These are phyloP conservation scores for Lasioglossum marginatum DNA, from an alignment of 2,888 invertebrate genomes.

Conservation along the genomic window DNA sequence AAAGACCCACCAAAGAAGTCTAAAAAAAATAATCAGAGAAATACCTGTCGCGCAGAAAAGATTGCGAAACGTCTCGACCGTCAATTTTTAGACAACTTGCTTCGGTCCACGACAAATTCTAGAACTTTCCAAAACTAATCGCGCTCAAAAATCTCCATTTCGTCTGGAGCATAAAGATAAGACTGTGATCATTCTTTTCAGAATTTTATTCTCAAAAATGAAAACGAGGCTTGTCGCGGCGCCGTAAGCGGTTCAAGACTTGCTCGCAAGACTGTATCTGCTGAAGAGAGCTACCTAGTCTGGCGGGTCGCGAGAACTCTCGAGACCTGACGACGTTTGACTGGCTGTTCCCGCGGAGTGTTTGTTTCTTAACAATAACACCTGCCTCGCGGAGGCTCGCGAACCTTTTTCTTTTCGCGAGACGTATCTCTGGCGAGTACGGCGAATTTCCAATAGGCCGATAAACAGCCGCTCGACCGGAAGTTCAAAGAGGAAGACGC, in stretches of 20 bases:
- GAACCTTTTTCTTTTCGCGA: not conserved
- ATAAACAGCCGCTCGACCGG: constrained; percentile 57
- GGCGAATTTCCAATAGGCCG: constrained; percentile 50
- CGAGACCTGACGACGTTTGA: not conserved
- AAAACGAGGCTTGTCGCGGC: not conserved
- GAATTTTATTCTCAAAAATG: not conserved
- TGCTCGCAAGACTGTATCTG: not conserved
- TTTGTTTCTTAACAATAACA: not conserved
- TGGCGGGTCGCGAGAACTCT: not conserved
- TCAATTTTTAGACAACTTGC: constrained; percentile 33
- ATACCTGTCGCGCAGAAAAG: constrained; percentile 66
- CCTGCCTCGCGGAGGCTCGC: not conserved
- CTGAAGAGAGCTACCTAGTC: not conserved
- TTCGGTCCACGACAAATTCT: not conserved
- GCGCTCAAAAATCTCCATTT: not conserved
- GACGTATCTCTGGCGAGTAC: constrained; percentile 14
- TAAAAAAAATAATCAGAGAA: constrained; percentile 60
- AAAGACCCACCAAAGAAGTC: constrained; percentile 68
- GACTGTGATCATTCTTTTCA: not conserved
- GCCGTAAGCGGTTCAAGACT: not conserved
- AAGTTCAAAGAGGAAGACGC: constrained; percentile 51
- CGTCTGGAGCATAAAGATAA: not conserved
- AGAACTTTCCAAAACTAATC: not conserved
- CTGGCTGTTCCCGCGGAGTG: not conserved
- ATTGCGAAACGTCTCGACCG: constrained; percentile 38